A percentile compares a stretch with the other conserved stretches of the same genome.
phyloP scores from a whole-genome alignment of 2,113 vertebrate species.

The Petrocephalus zakoni region DNA sequence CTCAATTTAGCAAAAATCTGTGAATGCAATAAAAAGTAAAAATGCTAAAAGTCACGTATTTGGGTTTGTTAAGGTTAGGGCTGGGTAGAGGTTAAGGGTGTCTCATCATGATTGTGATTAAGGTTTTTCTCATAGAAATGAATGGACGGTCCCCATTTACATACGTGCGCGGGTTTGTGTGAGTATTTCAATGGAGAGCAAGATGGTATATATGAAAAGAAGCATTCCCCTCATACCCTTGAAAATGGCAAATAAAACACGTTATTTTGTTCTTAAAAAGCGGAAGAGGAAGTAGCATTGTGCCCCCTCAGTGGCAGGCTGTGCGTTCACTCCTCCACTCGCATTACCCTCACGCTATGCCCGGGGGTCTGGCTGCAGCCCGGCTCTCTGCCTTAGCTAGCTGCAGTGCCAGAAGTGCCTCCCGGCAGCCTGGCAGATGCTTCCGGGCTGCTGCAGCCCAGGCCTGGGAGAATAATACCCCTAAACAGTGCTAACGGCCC shows the following conservation, averaged over 20 bases:
- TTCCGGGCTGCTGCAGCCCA: background rate
- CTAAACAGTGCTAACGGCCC: background rate
- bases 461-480: background rate
- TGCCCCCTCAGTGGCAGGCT: background rate
- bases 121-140: too few species aligned
- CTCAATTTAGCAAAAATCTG: too few species aligned
- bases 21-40: too few species aligned
- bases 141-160: too few species aligned
- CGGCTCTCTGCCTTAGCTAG: background rate
- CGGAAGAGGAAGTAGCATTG: background rate
- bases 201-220: background rate
- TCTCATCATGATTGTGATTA: too few species aligned
- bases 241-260: background rate
- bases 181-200: background rate
- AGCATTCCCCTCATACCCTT: background rate
- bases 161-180: background rate
- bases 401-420: background rate
- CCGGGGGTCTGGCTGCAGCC: background rate
- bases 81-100: too few species aligned
- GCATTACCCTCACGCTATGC: background rate
- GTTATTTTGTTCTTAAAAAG: background rate
- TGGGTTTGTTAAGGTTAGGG: too few species aligned
- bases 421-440: background rate
- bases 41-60: too few species aligned
- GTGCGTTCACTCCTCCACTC: background rate